Conservation (phyloP, 1,140 invertebrate species). For the Drosophila lacertosa region DNA sequence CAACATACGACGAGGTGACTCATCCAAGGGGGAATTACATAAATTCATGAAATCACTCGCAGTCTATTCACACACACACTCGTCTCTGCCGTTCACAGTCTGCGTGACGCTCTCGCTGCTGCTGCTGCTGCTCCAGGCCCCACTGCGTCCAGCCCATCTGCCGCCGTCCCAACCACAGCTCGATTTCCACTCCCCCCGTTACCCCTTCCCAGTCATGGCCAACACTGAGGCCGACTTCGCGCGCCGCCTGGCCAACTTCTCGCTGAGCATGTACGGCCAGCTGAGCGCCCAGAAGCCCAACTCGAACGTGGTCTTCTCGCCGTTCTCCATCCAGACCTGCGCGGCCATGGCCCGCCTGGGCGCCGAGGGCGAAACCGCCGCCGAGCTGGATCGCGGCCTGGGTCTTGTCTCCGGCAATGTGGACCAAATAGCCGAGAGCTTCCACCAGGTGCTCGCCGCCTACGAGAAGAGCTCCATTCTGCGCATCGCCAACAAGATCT, state of each 20-base stretch:
- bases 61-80: neutral
- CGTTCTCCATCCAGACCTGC: slow-evolving; percentile 86
- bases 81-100: slow-evolving; percentile 39
- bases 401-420: slow-evolving; percentile 72
- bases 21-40: slow-evolving; percentile 62
- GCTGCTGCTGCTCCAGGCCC: slow-evolving; percentile 25
- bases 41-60: slow-evolving; percentile 59
- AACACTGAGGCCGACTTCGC: slow-evolving; percentile 45
- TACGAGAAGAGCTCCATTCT: slow-evolving; percentile 68
- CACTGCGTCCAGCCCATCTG: slow-evolving; percentile 15
- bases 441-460: slow-evolving; percentile 46
- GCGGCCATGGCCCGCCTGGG: slow-evolving; percentile 86
- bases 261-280: slow-evolving; percentile 55
- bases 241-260: slow-evolving; percentile 59
- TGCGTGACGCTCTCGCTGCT: slow-evolving; percentile 42
- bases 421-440: slow-evolving; percentile 56
- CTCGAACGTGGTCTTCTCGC: slow-evolving; percentile 86
- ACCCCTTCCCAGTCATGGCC: slow-evolving; percentile 31
- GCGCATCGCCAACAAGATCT: slow-evolving; percentile 78
- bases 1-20: slow-evolving; percentile 63
- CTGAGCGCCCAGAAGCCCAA: slow-evolving; percentile 46
- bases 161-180: slow-evolving; percentile 1
- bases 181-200: neutral
- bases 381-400: slow-evolving; percentile 85
- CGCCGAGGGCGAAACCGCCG: slow-evolving; percentile 85